Evolutionary conservation across 2,797 vertebrate genomes (phyloP).

Genomic region (Lutjanus argentimaculatus): DNA sequence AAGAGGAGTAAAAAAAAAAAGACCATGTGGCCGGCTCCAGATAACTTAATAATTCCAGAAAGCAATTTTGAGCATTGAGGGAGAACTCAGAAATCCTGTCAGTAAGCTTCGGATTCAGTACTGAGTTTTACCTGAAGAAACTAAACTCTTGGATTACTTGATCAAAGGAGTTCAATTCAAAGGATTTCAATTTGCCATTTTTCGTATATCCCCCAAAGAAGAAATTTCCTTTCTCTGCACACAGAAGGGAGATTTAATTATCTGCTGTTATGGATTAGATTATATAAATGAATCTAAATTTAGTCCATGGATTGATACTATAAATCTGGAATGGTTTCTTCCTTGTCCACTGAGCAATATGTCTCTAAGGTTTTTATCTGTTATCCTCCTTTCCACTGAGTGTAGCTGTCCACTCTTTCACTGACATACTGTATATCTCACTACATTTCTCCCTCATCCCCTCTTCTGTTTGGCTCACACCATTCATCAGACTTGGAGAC

Average conservation of each 20-base stretch:
- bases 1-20: not conserved
- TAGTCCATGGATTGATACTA: not conserved
- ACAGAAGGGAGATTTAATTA: slow-evolving; percentile 20
- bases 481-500: slow-evolving; percentile 15
- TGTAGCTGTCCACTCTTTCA: not conserved
- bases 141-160: slow-evolving; percentile 1
- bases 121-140: slow-evolving; percentile 8
- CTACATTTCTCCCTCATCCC: slow-evolving; percentile 7
- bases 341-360: not conserved
- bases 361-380: not conserved
- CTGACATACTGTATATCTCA: not conserved
- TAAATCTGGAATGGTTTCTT: slow-evolving; percentile 1
- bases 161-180: slow-evolving; percentile 9
- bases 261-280: slow-evolving; percentile 11
- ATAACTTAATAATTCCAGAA: slow-evolving; percentile 24
- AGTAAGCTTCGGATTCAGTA: not conserved
- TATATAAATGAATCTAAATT: slow-evolving; percentile 20
- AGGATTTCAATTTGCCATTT: not conserved
- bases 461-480: slow-evolving; percentile 2
- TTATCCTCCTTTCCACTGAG: slow-evolving; percentile 7
- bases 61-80: not conserved
- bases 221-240: not conserved
- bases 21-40: not conserved
- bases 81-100: slow-evolving; percentile 7
- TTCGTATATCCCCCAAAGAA: not conserved